Conservation (phyloP, 1,140 invertebrate genomes). For the Vanessa tameamea region DNA sequence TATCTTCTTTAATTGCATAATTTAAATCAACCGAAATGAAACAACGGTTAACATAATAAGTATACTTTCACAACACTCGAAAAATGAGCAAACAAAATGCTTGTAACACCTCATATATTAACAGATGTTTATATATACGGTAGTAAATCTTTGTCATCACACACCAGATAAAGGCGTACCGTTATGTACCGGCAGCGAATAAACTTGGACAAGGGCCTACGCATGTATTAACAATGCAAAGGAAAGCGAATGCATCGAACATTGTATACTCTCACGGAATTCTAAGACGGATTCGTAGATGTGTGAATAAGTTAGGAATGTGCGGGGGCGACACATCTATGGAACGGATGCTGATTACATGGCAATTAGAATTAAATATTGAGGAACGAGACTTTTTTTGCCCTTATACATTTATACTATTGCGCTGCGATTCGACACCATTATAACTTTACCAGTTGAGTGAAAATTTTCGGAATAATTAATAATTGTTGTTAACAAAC, state of each 20-base stretch:
- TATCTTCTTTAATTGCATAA: slow-evolving; percentile 15
- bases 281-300: slow-evolving; percentile 50
- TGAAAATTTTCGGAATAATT: no score
- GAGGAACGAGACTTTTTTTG: background rate
- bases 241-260: slow-evolving; percentile 39
- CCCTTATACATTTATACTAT: background rate
- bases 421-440: no score
- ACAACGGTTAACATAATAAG: slow-evolving; percentile 25
- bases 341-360: slow-evolving; percentile 31
- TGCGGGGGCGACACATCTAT: slow-evolving; percentile 56
- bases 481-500: no score
- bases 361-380: slow-evolving; percentile 8
- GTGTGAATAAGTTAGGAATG: slow-evolving; percentile 55
- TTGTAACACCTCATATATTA: slow-evolving; percentile 52
- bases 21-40: slow-evolving; percentile 13
- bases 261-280: slow-evolving; percentile 43
- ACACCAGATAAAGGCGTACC: slow-evolving; percentile 48
- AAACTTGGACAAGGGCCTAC: slow-evolving; percentile 40
- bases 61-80: slow-evolving; percentile 49
- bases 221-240: slow-evolving; percentile 43
- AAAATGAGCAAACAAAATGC: slow-evolving; percentile 48
- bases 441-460: no score
- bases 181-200: slow-evolving; percentile 40
- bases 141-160: slow-evolving; percentile 59
- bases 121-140: slow-evolving; percentile 44